Base-by-base conservation (phyloP, 64 coral and sea anemone genomes). In the Pocillopora verrucosa region DNA sequence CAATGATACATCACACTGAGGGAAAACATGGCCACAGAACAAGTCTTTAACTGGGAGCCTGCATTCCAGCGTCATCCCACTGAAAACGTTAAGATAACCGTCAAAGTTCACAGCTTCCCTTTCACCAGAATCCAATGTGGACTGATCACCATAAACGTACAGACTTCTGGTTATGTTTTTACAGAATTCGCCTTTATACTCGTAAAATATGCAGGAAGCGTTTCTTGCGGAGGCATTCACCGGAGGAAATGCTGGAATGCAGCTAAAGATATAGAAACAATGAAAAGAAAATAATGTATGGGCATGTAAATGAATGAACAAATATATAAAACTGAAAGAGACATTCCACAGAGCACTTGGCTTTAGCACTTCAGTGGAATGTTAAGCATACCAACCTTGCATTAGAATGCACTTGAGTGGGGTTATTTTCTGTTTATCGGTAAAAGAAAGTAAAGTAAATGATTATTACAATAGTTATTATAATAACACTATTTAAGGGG, bases 11-110 rank as follows among this genome's bases (percentile, higher is more conserved):
- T 82, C 79, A 15, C 79, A 82, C 0, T 59, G 79, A 14, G 58
- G 79, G 60, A 64, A 82, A 64, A 38, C 30, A 63, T 65, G 63
- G 16, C 79, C 59, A 26, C 79, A 82, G 30, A 37, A 82, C 60
- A 82, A 64, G 34, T 82, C 79, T 82, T 10, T 82, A 59, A 82
- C 11, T 16, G 36, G 16, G 12, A 60, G 79, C 36, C 19, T 15
- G 24, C 79, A 82, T 0, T 36, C 16, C n/a, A 37, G 3, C 5
- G 56, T 10, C 16, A 82, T 82, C 64, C 14, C 9, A 19, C 12
- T 0, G 25, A 36, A 20, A 10, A 26, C 20, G 1, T 36, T 34
- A 16, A 63, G 36, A 17, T 36, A 64, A 36, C 59, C 2, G 7
- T 37, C 15, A 34, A 82, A 41, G 35, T 26, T 38, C 5, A 0